A percentile compares a stretch with the other conserved stretches of the same genome.
phyloP scores from a whole-genome alignment of 2,113 vertebrate genomes.

The Athene cunicularia region DNA sequence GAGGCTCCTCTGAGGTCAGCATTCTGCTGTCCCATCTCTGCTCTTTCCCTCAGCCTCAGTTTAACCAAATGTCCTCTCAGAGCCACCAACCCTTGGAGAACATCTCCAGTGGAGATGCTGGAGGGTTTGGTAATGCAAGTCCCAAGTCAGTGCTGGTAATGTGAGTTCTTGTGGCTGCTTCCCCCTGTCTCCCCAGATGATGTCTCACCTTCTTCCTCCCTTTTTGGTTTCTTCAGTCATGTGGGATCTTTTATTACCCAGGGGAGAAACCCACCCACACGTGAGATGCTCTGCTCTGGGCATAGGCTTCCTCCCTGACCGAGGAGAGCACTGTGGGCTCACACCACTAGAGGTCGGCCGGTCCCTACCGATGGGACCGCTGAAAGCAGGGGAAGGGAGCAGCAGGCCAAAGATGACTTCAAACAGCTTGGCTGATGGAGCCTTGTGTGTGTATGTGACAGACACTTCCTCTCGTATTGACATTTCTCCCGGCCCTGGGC shows the following conservation, averaged over 20 bases:
- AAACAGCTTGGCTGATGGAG: not conserved
- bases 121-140: not conserved
- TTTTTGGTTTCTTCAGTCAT: not conserved
- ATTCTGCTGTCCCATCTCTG: not conserved
- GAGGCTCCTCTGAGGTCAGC: not conserved
- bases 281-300: not conserved
- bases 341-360: constrained; percentile 66
- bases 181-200: not conserved
- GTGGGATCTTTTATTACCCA: not conserved
- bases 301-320: not conserved
- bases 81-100: not conserved
- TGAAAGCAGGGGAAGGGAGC: not conserved
- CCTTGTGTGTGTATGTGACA: not conserved
- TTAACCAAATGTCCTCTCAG: not conserved
- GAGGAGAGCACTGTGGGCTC: not conserved
- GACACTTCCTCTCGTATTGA: constrained; percentile 29
- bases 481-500: not conserved
- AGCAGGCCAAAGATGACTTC: not conserved
- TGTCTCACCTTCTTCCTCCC: not conserved
- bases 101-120: not conserved
- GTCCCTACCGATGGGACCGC: not conserved
- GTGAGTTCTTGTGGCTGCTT: not conserved
- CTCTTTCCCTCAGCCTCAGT: not conserved
- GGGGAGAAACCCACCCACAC: fast-evolving
- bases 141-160: not conserved